These are phyloP conservation scores for Steatornis caripensis DNA, from an alignment of 2,113 vertebrate genomes.

Conservation along the genomic window DNA sequence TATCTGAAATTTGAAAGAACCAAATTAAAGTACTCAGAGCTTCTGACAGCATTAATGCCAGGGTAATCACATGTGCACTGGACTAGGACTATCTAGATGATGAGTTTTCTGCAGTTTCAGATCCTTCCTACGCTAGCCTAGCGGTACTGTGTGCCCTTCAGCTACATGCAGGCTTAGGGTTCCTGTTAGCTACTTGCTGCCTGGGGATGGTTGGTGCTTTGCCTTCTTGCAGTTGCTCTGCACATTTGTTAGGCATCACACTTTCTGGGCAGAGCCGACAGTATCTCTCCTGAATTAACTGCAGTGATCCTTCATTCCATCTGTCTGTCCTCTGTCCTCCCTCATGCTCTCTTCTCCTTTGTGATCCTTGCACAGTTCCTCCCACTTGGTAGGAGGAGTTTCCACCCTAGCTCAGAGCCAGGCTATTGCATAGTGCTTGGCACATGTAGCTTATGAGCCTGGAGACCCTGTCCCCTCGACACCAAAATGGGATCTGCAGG, in stretches of 20 bases:
- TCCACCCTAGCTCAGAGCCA: neutral
- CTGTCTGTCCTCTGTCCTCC: neutral
- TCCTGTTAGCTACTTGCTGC: neutral
- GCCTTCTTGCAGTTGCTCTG: neutral
- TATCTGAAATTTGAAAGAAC: neutral
- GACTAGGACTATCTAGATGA: neutral
- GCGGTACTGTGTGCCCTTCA: neutral
- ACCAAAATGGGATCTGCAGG: neutral
- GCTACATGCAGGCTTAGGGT: neutral
- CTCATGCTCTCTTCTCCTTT: neutral
- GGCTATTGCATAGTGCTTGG: neutral
- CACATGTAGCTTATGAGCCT: neutral
- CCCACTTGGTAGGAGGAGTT: neutral
- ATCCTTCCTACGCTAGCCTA: neutral
- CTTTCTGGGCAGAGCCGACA: neutral
- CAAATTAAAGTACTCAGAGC: neutral
- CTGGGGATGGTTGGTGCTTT: neutral
- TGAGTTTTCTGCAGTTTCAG: neutral
- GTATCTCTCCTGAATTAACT: neutral
- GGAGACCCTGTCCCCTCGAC: neutral
- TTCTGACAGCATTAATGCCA: neutral
- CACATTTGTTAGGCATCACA: neutral
- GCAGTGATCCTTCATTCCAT: neutral
- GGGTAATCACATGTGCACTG: neutral
- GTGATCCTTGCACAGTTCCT: neutral